A percentile compares a stretch with the other conserved stretches of the same genome.
Evolutionary conservation across 2,113 vertebrate genomes (phyloP).

Genomic region (Formicarius rufipectus): DNA sequence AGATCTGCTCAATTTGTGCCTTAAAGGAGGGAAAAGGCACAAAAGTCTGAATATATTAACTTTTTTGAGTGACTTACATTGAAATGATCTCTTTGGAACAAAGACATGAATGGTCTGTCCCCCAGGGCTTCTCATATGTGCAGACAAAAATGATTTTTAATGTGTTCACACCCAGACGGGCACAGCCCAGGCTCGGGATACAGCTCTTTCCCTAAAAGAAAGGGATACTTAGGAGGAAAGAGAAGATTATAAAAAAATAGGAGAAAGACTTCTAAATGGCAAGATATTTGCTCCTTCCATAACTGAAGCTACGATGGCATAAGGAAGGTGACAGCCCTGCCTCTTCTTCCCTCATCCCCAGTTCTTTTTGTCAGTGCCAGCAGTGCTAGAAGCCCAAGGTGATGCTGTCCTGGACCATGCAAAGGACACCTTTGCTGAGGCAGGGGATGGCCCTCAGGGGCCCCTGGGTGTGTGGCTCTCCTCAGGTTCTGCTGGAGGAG

Average conservation of each 20-base stretch:
- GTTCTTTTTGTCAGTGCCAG: rapidly evolving
- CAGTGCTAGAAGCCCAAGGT: not conserved
- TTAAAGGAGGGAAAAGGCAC: not conserved
- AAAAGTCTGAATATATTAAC: rapidly evolving
- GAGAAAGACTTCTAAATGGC: not conserved
- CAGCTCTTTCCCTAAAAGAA: not conserved
- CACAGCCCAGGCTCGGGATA: not conserved
- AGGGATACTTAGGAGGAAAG: not conserved
- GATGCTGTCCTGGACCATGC: not conserved
- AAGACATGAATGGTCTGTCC: rapidly evolving
- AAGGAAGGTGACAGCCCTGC: rapidly evolving
- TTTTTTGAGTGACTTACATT: not conserved
- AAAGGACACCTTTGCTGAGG: not conserved
- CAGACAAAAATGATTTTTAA: not conserved
- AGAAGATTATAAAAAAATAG: not conserved
- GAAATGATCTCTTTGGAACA: not conserved
- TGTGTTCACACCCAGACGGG: rapidly evolving
- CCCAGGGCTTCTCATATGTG: not conserved
- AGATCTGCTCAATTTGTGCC: not conserved
- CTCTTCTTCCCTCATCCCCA: not conserved
- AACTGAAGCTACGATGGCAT: rapidly evolving
- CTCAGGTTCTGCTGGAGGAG: not conserved
- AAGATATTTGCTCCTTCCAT: not conserved
- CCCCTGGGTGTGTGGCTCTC: not conserved
- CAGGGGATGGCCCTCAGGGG: not conserved